Base-by-base conservation (phyloP, 2,113 vertebrate genomes). In the Pundamilia nyererei region DNA sequence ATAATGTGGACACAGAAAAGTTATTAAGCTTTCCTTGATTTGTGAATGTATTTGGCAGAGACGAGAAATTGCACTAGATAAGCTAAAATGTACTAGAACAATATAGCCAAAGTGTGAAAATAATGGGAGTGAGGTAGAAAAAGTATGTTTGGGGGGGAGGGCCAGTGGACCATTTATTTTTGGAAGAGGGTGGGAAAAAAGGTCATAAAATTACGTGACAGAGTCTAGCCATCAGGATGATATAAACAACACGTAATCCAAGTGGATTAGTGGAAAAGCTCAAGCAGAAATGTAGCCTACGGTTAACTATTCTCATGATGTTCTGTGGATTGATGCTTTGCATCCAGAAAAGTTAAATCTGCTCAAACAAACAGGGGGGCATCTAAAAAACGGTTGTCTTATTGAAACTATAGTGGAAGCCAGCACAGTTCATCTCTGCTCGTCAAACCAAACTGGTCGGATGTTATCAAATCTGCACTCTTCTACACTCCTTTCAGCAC, bases 211-310 rank as follows among this genome's bases (percentile, higher is more conserved):
- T 91, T 87, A 93, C 75, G 91, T 93, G 87, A 93, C 89, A 89
- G 88, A 77, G 89, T 94, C 89, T 93, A 92, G 77, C 92, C 91
- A 93, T 91, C 91, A 87, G 88, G 85, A 90, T 89, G 89, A 91
- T 92, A 84, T 70, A 75, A 89, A 91, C 88, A 80, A 91, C 89
- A 80, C 91, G 82, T 94, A 93, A 95, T 95, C 93, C 94, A 92
- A 88, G 83, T 95, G 94, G 95, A 96, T 95, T 95, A 94, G 90
- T 84, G 89, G 84, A 87, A 90, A 92, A 93, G 82, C 82, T 91
- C 89, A 89, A 81, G 90, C 88, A 38, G 90, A 92, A 94, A 91
- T 93, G 89, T 93, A 92, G 93, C 89, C 88, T 80, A 83, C 35
- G 58, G 88, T 87, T 86, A 85, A 91, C 89, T 93, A 90, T 87